Evolutionary conservation across 2,113 vertebrate species (phyloP).

Genomic region (Nettapus auritus): DNA sequence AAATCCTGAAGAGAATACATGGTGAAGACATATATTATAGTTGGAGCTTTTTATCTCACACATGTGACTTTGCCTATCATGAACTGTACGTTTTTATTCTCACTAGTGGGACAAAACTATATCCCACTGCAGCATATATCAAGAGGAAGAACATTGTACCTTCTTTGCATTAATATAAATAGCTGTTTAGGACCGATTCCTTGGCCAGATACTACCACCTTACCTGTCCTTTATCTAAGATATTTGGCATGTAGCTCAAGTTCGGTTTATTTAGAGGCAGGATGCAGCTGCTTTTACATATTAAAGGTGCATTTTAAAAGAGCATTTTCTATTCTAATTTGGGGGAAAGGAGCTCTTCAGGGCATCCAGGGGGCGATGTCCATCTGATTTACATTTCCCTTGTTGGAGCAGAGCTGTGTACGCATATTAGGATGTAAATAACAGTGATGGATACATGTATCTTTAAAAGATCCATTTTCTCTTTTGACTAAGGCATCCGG

Average conservation of each 20-base stretch:
- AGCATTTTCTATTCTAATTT: slow-evolving; percentile 84
- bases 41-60: slow-evolving; percentile 82
- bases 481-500: slow-evolving; percentile 57
- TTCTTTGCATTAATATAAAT: slow-evolving; percentile 91
- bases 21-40: slow-evolving; percentile 80
- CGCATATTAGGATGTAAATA: slow-evolving; percentile 82
- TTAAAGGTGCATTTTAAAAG: slow-evolving; percentile 85
- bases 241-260: slow-evolving; percentile 80
- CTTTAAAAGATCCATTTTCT: slow-evolving; percentile 82
- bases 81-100: slow-evolving; percentile 83
- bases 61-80: slow-evolving; percentile 84
- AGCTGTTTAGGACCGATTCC: slow-evolving; percentile 86
- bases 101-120: slow-evolving; percentile 82
- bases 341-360: slow-evolving; percentile 78
- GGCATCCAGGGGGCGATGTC: slow-evolving; percentile 77
- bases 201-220: slow-evolving; percentile 76
- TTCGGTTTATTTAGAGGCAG: slow-evolving; percentile 83
- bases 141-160: slow-evolving; percentile 82
- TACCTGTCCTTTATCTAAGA: slow-evolving; percentile 82
- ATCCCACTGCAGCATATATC: slow-evolving; percentile 85
- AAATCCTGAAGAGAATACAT: slow-evolving; percentile 80
- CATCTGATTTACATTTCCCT: slow-evolving; percentile 82
- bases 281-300: slow-evolving; percentile 81
- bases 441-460: slow-evolving; percentile 81
- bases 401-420: slow-evolving; percentile 68